Evolutionary conservation across 2,888 invertebrate species (phyloP).

Genomic region (Allacma fusca): DNA sequence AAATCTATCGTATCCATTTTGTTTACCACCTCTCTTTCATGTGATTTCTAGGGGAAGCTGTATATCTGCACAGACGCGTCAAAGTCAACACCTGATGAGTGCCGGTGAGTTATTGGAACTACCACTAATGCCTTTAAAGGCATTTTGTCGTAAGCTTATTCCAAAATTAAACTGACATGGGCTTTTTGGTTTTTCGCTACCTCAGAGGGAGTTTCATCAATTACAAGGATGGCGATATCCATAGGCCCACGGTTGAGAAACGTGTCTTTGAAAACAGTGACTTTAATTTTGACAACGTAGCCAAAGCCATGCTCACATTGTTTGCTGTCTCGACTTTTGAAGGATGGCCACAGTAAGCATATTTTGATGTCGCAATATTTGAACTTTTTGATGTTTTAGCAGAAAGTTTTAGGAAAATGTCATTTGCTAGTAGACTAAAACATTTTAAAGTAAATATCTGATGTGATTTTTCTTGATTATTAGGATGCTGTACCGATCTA

Average conservation of each 20-base stretch:
- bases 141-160: no score
- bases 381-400: not conserved
- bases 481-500: constrained; percentile 94
- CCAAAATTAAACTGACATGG: no score
- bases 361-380: not conserved
- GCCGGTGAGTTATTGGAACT: constrained; percentile 64
- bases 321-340: constrained; percentile 99
- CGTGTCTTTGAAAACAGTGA: constrained; percentile 85
- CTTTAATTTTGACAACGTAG: constrained; percentile 99
- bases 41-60: constrained; percentile 67
- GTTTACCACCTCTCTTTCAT: constrained; percentile 1
- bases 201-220: constrained; percentile 88
- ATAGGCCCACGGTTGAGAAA: constrained; percentile 73
- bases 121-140: not conserved
- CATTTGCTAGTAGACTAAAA: no score
- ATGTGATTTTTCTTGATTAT: not conserved
- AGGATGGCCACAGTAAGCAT: constrained; percentile 92
- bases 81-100: constrained; percentile 67
- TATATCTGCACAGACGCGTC: constrained; percentile 69
- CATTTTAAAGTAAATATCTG: not conserved
- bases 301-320: constrained; percentile 96
- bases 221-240: constrained; percentile 87
- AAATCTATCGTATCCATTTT: not conserved
- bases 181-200: not conserved
- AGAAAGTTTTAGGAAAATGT: not conserved